Evolutionary conservation across 37 sponge, comb jelly and placozoan genomes (phyloP), one percentile per base, ranked within the genome.

Genomic region (Chondrosia reniformis): DNA sequence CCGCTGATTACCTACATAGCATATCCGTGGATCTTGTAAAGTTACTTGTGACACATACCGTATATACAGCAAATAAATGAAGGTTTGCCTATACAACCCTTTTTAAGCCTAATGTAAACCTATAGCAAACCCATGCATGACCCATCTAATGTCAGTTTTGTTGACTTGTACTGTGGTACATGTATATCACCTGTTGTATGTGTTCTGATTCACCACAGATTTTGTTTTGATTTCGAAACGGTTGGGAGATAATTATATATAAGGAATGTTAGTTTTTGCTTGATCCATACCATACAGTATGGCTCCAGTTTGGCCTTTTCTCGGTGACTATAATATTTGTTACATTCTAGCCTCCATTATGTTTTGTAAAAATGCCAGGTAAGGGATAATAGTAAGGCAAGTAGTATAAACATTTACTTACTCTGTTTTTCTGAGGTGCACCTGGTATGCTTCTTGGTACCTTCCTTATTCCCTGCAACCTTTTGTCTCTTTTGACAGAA

Each of bases 211-310:
- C 33, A 40, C 86, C 86, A 85, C 21, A 85, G 54, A 49, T 85
- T 85, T 12, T 40, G 75, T 21, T 34, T 42, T 30, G 85, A 84
- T 39, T 84, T 84, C 61, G 34, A 38, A 33, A 55, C 19, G 8
- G 24, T 32, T 38, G 43, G 40, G 0, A 67, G 46, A 17, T n/a
- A n/a, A n/a, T n/a, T n/a, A n/a, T n/a, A n/a, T n/a, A n/a, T 83
- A 55, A 17, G 84, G 84, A 10, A 83, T 31, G 61, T 73, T 78
- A 19, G 74, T 79, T 42, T 55, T 73, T 34, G 58, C 27, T 65
- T 84, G 85, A 55, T 84, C 85, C 85, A 84, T 84, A 21, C 85
- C 85, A 71, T 84, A 79, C 12, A 78, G 69, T 19, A 84, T 84
- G 52, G 75, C 52, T 74, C 75, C 8, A n/a, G 31, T 9, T 83